These are phyloP conservation scores for Ichneumoninae sp. DNA, from an alignment of 2,888 invertebrate species.

Conservation along the genomic window DNA sequence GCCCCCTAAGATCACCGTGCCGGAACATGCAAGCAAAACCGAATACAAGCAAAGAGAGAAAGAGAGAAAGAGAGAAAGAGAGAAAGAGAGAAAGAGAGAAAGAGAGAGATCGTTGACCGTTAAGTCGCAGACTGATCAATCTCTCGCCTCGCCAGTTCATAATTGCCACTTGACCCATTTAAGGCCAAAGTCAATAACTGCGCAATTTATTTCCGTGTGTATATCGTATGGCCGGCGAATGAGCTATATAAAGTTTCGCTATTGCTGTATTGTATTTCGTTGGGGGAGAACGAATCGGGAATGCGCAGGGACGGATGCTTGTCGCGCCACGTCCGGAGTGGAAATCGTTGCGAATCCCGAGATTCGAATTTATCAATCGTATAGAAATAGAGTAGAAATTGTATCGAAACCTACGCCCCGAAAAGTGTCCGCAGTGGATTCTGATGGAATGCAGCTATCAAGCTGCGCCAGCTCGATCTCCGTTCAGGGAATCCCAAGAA, in stretches of 20 bases:
- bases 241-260: not conserved
- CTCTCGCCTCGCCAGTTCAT: slow-evolving; percentile 54
- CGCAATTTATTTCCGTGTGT: slow-evolving; percentile 62
- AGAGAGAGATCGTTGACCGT: slow-evolving; percentile 64
- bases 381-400: not conserved
- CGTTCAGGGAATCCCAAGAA: not conserved
- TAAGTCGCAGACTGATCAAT: slow-evolving; percentile 58
- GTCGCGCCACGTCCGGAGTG: not conserved
- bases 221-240: slow-evolving; percentile 7
- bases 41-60: not conserved
- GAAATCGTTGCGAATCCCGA: not conserved
- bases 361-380: not conserved
- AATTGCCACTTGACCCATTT: slow-evolving; percentile 70
- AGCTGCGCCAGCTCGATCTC: not conserved
- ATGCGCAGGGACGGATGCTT: not conserved
- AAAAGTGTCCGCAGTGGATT: not conserved
- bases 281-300: no score
- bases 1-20: no score
- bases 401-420: not conserved
- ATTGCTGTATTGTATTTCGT: not conserved
- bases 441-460: not conserved
- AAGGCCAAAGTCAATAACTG: slow-evolving; percentile 53
- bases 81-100: slow-evolving; percentile 23
- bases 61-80: no score
- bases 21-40: no score